Evolutionary conservation across 2,888 invertebrate species (phyloP).

Genomic region (Dermolepida albohirtum): DNA sequence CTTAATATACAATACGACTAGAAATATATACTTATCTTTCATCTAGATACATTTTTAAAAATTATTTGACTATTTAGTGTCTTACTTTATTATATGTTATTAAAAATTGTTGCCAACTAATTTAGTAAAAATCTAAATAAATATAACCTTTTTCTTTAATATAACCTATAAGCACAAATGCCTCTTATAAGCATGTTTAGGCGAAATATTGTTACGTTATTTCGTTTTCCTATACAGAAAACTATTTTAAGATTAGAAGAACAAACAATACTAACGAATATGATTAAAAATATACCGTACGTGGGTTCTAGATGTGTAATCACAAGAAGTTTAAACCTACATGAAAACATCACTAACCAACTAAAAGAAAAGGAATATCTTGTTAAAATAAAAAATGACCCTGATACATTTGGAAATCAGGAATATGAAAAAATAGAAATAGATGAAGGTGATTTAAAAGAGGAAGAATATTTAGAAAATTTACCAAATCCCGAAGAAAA

Average conservation of each 20-base stretch:
- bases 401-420: conserved; percentile 71
- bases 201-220: too few species aligned
- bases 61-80: too few species aligned
- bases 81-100: too few species aligned
- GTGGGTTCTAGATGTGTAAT: conserved; percentile 18
- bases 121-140: too few species aligned
- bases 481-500: conserved; percentile 67
- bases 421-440: conserved; percentile 55
- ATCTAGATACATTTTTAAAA: too few species aligned
- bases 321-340: conserved; percentile 14
- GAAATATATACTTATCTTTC: too few species aligned
- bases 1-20: too few species aligned
- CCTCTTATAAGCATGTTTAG: too few species aligned
- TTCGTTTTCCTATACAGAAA: too few species aligned
- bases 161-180: too few species aligned
- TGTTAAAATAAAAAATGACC: conserved; percentile 64
- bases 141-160: too few species aligned
- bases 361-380: conserved; percentile 57
- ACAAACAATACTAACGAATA: neutral
- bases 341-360: conserved; percentile 17
- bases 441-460: conserved; percentile 72
- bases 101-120: too few species aligned
- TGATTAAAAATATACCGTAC: neutral
- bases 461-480: conserved; percentile 70
- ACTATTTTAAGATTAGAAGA: neutral